phyloP scores from a whole-genome alignment of 2,888 invertebrate genomes.

The Oligia fasciuncula region DNA sequence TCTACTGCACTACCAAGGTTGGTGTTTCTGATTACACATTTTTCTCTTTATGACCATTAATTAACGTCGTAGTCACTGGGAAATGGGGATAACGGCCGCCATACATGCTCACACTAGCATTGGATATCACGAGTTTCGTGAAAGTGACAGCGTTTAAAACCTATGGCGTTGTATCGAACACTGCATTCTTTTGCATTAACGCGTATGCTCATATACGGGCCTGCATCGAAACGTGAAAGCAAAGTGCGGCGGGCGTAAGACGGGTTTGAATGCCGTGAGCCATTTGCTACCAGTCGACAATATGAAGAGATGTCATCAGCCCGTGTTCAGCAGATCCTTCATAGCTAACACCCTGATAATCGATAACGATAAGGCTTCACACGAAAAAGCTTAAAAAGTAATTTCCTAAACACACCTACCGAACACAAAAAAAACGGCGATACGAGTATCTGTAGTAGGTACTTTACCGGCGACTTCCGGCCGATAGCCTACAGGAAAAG shows the following conservation, averaged over 20 bases:
- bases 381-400: constrained; percentile 9
- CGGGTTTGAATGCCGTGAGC: too few species aligned
- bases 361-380: constrained; percentile 14
- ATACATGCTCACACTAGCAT: neutral
- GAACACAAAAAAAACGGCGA: neutral
- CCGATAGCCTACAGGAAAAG: constrained; percentile 36
- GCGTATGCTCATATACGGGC: neutral
- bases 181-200: neutral
- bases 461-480: constrained; percentile 24
- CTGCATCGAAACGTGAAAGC: neutral
- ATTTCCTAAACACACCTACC: neutral
- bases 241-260: neutral
- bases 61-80: neutral
- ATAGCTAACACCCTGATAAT: constrained; percentile 6
- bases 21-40: neutral
- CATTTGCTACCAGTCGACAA: neutral
- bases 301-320: neutral
- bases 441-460: constrained; percentile 3
- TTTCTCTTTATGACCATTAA: neutral
- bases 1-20: neutral
- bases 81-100: neutral
- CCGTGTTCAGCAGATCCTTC: constrained; percentile 22
- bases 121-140: neutral
- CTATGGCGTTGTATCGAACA: neutral
- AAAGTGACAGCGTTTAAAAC: neutral